phyloP scores from a whole-genome alignment of 2,888 invertebrate genomes.

The Chirona hameri region DNA sequence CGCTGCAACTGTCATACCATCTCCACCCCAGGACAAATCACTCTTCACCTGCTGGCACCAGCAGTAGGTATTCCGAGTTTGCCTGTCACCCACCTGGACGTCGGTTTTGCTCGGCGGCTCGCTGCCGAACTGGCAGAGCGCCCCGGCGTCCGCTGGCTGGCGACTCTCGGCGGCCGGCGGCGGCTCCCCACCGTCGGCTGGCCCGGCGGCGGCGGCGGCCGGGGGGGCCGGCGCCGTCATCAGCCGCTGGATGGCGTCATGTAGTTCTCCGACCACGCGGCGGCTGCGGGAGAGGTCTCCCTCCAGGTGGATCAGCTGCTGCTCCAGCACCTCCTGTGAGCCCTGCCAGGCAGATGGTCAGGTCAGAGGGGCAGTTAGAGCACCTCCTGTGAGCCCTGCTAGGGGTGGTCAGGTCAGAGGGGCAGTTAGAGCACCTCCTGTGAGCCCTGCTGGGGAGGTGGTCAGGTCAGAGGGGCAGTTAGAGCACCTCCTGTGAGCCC shows the following conservation, averaged over 20 bases:
- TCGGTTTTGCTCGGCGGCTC: not conserved
- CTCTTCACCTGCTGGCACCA: too few relatives aligned
- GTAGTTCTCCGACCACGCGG: not conserved
- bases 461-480: too few relatives aligned
- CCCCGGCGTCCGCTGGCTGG: not conserved
- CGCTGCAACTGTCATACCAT: too few relatives aligned
- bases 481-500: not conserved
- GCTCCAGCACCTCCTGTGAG: not conserved
- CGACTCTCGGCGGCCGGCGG: not conserved
- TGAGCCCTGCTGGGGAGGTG: too few relatives aligned
- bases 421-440: not conserved
- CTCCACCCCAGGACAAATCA: too few relatives aligned
- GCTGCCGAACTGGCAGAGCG: not conserved
- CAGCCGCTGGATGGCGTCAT: not conserved
- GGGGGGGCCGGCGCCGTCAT: not conserved
- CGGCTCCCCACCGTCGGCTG: not conserved
- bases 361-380: too few relatives aligned
- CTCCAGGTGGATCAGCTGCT: constrained; percentile 22
- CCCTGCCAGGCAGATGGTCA: not conserved
- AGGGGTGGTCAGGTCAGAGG: too few relatives aligned
- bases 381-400: too few relatives aligned
- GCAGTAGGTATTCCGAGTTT: too few relatives aligned
- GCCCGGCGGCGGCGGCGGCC: not conserved
- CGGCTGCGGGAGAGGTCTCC: not conserved
- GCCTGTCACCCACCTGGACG: not conserved